Conservation (phyloP, 2,113 vertebrate genomes). For the Nyctibius bracteatus region DNA sequence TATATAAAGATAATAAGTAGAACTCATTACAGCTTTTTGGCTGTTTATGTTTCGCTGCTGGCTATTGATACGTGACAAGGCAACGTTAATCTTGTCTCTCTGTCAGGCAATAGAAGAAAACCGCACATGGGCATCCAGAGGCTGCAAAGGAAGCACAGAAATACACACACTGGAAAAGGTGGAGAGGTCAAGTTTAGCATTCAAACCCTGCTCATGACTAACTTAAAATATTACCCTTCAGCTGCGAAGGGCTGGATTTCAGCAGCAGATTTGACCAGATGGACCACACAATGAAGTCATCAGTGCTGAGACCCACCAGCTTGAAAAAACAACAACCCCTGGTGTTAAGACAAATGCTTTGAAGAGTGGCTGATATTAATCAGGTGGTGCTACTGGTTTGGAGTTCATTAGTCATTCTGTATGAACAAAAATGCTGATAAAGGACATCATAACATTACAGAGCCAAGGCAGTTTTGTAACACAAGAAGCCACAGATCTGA, state of each 20-base stretch:
- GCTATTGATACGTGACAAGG: background rate
- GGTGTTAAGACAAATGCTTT: constrained; percentile 61
- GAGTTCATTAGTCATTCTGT: constrained; percentile 9
- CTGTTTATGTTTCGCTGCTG: background rate
- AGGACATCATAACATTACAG: background rate
- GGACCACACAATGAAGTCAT: constrained; percentile 62
- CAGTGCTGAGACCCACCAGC: constrained; percentile 36
- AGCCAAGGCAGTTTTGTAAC: constrained; percentile 34
- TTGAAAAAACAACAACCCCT: constrained; percentile 46
- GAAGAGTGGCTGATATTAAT: constrained; percentile 60
- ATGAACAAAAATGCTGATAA: constrained; percentile 51
- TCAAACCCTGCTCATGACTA: constrained; percentile 1
- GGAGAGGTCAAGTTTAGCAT: constrained; percentile 54
- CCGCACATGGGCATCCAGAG: background rate
- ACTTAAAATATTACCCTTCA: constrained; percentile 56
- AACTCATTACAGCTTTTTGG: constrained; percentile 22
- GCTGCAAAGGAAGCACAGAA: constrained; percentile 33
- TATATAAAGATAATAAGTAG: constrained; percentile 1
- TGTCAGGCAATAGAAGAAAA: background rate
- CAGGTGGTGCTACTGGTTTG: constrained; percentile 61
- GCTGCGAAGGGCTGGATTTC: constrained; percentile 29
- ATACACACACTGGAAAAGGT: constrained; percentile 32
- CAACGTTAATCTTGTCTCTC: background rate
- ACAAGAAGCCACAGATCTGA: constrained; percentile 33
- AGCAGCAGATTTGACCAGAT: constrained; percentile 49